A percentile compares a stretch with the other conserved stretches of the same genome.
These are phyloP conservation scores for Dasypus novemcinctus DNA, from an alignment of 2,113 vertebrate genomes.

Conservation along the genomic window DNA sequence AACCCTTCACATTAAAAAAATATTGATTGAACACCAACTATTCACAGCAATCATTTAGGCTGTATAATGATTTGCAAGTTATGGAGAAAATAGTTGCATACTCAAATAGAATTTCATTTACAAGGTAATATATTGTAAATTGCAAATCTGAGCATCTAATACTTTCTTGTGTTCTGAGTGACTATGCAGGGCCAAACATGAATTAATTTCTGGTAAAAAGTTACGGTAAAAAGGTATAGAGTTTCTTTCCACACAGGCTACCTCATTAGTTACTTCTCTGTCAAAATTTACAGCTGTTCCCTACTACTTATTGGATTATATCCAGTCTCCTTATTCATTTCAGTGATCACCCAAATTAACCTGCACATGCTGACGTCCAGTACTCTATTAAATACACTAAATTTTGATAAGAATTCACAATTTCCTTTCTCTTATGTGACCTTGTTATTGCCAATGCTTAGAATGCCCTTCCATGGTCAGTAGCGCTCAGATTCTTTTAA, in stretches of 20 bases:
- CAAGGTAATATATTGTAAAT: not conserved
- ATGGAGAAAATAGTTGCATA: not conserved
- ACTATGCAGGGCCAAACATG: not conserved
- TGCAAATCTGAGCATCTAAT: not conserved
- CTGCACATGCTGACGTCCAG: not conserved
- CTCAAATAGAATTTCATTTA: not conserved
- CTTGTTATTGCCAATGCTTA: not conserved
- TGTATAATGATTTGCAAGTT: not conserved
- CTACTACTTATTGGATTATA: not conserved
- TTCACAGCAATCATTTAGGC: not conserved
- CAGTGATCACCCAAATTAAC: not conserved
- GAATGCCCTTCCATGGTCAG: not conserved
- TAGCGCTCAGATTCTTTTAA: not conserved
- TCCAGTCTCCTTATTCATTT: not conserved
- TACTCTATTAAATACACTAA: not conserved
- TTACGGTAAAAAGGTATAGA: not conserved
- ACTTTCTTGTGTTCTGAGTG: not conserved
- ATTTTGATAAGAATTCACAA: not conserved
- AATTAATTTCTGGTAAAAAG: not conserved
- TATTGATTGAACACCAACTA: not conserved
- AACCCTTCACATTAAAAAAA: not conserved
- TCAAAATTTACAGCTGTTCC: not conserved
- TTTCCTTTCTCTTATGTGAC: not conserved
- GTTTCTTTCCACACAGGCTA: not conserved
- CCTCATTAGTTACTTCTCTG: not conserved